Base-by-base conservation (phyloP, 2,797 vertebrate genomes). In the Microcaecilia unicolor region DNA sequence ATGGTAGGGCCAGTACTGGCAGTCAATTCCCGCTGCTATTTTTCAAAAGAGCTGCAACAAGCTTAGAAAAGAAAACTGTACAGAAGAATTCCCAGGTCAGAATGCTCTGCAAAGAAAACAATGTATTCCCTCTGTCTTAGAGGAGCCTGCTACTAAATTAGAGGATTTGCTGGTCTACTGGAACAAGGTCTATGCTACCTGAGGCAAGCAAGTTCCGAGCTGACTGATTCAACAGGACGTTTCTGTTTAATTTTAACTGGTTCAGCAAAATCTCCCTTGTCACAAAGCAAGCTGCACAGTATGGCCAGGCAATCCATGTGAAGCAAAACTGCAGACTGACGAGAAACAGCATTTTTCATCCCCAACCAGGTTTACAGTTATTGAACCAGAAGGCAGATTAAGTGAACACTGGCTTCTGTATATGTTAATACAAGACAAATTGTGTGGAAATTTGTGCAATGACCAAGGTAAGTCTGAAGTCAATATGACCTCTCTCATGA, bases 331-430 rank as follows among this genome's bases (percentile, higher is more conserved):
- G n/a, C n/a, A n/a, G n/a, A n/a, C n/a, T n/a, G n/a, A n/a, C n/a
- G n/a, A n/a, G n/a, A n/a, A n/a, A n/a, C n/a, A n/a, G n/a, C n/a
- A n/a, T n/a, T n/a, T 31, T 34, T 48, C 31, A 6, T 1, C 22
- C 17, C 25, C 41, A 61, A 48, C 61, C 44, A 53, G 48, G 53
- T 5, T 49, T 39, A 27, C 39, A 45, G 34, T 26, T 56, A 58
- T 64, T 10, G 6, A 60, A 54, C 44, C 42, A 62, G 67, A 71
- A 34, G 35, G 65, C 56, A 71, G 70, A 74, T 67, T 62, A 76
- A 62, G 58, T 71, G 47, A 41, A 28, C 29, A 75, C 55, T 65
- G 74, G 78, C 71, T 72, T 64, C 58, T 74, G 65, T 47, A 76
- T 30, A 33, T 50, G 43, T 65, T 71, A 71, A 69, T 76, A 51